These are phyloP conservation scores for Corynorhinus townsendii DNA, from an alignment of 2,113 vertebrate genomes.

Conservation along the genomic window DNA sequence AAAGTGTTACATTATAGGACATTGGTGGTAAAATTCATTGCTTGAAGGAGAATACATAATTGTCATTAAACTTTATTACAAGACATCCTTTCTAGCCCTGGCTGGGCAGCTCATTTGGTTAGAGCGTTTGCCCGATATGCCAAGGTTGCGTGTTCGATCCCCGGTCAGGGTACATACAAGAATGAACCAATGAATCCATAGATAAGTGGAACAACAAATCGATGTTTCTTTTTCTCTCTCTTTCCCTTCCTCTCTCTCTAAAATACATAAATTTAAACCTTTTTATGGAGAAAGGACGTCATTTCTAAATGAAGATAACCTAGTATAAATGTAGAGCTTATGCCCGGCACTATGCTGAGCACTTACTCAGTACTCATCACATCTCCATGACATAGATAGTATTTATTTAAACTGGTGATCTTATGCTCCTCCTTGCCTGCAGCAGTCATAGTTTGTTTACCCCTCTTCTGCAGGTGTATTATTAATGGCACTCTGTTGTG, in stretches of 20 bases:
- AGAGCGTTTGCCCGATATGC: no score
- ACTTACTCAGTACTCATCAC: neutral
- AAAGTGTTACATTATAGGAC: neutral
- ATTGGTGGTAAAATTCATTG: neutral
- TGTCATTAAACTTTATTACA: neutral
- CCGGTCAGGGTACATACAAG: no score
- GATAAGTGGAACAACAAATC: no score
- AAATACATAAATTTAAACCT: no score
- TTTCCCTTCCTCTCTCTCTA: no score
- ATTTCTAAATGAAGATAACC: constrained; percentile 29
- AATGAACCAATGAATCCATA: no score
- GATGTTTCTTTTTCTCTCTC: no score
- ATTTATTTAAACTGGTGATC: neutral
- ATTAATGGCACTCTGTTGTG: neutral
- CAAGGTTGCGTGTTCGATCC: no score
- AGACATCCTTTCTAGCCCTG: no score
- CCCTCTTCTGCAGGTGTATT: neutral
- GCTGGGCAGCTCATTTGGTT: no score
- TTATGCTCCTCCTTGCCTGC: neutral
- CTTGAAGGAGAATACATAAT: neutral
- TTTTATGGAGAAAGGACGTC: neutral
- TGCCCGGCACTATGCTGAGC: neutral
- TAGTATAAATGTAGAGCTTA: neutral
- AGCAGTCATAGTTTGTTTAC: neutral
- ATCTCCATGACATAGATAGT: neutral